phyloP scores from a whole-genome alignment of 2,888 invertebrate genomes.

The Cheilosia variabilis region DNA sequence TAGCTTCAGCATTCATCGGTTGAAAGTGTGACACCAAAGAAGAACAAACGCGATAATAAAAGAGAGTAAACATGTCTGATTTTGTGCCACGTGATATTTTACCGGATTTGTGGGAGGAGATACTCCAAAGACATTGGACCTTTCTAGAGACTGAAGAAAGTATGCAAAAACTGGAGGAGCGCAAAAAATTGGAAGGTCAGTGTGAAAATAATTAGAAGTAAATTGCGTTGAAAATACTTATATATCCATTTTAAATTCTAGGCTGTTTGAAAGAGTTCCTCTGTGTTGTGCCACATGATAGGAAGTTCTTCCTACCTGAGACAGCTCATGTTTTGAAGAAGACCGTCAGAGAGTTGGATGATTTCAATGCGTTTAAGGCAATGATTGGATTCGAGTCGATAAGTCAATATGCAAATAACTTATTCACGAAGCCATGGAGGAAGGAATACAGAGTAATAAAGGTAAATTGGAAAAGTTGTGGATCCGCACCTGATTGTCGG shows the following conservation, averaged over 20 bases:
- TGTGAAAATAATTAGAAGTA: neutral
- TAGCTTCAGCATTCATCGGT: constrained; percentile 11
- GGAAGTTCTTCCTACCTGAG: constrained; percentile 90
- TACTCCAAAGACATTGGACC: constrained; percentile 90
- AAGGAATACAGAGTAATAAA: constrained; percentile 92
- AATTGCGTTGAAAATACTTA: neutral
- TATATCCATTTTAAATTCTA: constrained; percentile 79
- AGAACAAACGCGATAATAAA: constrained; percentile 44
- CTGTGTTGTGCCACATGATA: constrained; percentile 90
- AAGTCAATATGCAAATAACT: constrained; percentile 93
- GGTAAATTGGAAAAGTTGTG: constrained; percentile 83
- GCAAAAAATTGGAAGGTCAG: constrained; percentile 90
- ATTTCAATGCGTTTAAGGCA: constrained; percentile 92
- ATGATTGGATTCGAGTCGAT: constrained; percentile 93
- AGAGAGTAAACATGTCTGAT: constrained; percentile 81
- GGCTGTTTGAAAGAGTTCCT: constrained; percentile 91
- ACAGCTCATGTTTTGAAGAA: constrained; percentile 90
- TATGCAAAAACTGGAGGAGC: constrained; percentile 89
- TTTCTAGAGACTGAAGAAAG: constrained; percentile 93
- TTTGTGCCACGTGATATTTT: constrained; percentile 83
- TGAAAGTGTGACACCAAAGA: constrained; percentile 55
- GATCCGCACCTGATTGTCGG: too few species aligned
- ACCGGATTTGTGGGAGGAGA: constrained; percentile 88
- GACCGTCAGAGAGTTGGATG: constrained; percentile 88
- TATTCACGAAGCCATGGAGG: constrained; percentile 94